Evolutionary conservation across 2,888 invertebrate species (phyloP).

Genomic region (Drosophila borborema): DNA sequence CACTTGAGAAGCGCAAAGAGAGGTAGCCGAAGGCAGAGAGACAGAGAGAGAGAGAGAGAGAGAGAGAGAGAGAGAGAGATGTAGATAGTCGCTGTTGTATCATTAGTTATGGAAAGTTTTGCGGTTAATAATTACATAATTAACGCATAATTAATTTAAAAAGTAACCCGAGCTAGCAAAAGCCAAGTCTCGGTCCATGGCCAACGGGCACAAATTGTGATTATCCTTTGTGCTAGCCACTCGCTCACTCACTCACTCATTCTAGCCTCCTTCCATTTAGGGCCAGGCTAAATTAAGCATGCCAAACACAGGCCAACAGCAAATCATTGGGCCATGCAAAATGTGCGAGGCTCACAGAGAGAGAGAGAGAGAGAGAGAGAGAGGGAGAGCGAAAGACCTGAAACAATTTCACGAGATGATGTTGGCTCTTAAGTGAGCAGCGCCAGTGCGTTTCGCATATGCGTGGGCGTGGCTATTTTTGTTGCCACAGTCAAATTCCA

Average conservation of each 20-base stretch:
- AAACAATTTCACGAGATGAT: slow-evolving; percentile 54
- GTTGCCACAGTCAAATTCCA: slow-evolving; percentile 19
- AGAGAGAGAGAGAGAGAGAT: neutral
- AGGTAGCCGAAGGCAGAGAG: neutral
- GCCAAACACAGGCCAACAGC: slow-evolving; percentile 52
- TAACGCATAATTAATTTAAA: slow-evolving; percentile 76
- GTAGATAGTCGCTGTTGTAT: neutral
- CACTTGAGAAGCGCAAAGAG: slow-evolving; percentile 5
- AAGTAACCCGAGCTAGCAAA: slow-evolving; percentile 36
- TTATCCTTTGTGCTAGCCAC: slow-evolving; percentile 15
- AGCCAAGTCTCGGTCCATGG: slow-evolving; percentile 7
- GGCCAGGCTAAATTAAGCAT: slow-evolving; percentile 64
- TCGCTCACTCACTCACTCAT: neutral
- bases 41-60: too few species aligned
- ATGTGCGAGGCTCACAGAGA: slow-evolving; percentile 24
- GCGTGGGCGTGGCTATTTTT: slow-evolving; percentile 49
- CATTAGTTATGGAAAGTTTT: slow-evolving; percentile 35
- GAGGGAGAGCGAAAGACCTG: neutral
- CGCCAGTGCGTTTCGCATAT: slow-evolving; percentile 9
- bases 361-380: neutral
- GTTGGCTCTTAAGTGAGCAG: slow-evolving; percentile 64
- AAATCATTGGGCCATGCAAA: slow-evolving; percentile 63
- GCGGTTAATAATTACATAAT: slow-evolving; percentile 68
- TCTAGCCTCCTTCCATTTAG: neutral
- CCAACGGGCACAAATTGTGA: slow-evolving; percentile 13